Base-by-base conservation (phyloP, 1,140 invertebrate genomes). In the Mactra quadrangularis region DNA sequence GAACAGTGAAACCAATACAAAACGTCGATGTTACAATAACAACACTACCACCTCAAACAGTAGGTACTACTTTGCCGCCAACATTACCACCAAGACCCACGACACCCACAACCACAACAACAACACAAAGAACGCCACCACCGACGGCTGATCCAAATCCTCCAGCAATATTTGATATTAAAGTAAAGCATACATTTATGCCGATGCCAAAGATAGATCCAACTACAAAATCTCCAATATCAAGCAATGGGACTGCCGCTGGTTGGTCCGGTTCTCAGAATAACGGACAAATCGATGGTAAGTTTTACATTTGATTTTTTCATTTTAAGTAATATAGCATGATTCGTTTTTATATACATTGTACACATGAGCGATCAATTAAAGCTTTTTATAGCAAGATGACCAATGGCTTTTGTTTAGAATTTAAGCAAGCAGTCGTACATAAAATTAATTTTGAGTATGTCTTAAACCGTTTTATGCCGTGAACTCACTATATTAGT, bases 121-220 rank as follows among this genome's bases (percentile, higher is more conserved):
- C 66, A 47, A n/a, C 35, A n/a, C 19, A 25, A 52, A 47, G 17
- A 9, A 70, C 45, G 19, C 19, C 27, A n/a, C 38, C 66, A 15
- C 55, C 59, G 0, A 78, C 76, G 3, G 76, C 76, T 15, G 62
- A 78, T 57, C 76, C 76, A 38, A 78, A 78, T 45, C 76, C 76
- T 25, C 60, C 60, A 17, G 60, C 76, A 27, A 78, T 78, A 27
- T 78, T 78, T 47, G 76, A 68, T 31, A 78, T 31, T 4, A 66
- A 68, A 33, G 31, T 78, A 13, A 47, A 29, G 7, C 41, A 64
- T 27, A 78, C 76, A 1, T 78, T 78, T 29, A 78, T 78, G 76
- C 76, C 76, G 9, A 68, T 78, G 45, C 76, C 60, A 64, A 66
- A 68, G 17, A 57, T 68, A 13, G 64, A 68, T 2, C 41, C 27